Evolutionary conservation across 2,888 invertebrate species (phyloP).

Genomic region (Leuctra nigra): DNA sequence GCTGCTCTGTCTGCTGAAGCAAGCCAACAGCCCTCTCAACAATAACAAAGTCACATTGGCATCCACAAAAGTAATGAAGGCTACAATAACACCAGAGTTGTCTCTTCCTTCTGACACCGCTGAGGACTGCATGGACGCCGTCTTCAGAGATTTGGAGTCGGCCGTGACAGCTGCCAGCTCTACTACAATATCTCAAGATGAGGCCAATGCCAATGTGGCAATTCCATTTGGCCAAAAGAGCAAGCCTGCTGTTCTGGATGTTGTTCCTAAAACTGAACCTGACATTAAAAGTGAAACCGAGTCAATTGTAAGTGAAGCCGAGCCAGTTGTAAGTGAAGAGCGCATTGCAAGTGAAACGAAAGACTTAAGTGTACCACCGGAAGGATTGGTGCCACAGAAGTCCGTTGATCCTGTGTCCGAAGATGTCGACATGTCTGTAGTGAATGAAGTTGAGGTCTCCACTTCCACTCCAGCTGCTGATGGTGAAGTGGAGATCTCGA

Average conservation of each 20-base stretch:
- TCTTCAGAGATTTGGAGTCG: conserved; percentile 54
- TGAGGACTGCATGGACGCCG: conserved; percentile 40
- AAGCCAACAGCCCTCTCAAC: conserved; percentile 45
- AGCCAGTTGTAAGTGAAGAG: conserved; percentile 10
- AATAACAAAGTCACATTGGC: conserved; percentile 41
- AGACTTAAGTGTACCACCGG: neutral
- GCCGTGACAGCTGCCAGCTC: conserved; percentile 53
- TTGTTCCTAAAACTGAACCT: neutral
- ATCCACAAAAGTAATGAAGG: conserved; percentile 55
- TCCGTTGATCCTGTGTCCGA: neutral
- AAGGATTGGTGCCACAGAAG: neutral
- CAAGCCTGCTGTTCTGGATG: neutral
- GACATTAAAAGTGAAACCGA: too few species aligned
- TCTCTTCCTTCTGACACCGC: neutral
- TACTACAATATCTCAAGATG: conserved; percentile 49
- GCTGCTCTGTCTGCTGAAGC: conserved; percentile 53
- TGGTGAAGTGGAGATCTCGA: conserved; percentile 24
- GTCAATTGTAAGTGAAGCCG: conserved; percentile 23
- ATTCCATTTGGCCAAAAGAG: conserved; percentile 33
- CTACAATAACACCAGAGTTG: neutral
- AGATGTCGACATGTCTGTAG: conserved; percentile 16
- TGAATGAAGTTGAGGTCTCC: conserved; percentile 12
- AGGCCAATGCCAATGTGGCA: conserved; percentile 35
- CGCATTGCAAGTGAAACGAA: too few species aligned
- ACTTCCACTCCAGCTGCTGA: conserved; percentile 12